Conservation (phyloP, 2,113 vertebrate species). For the Drymodes brunneopygia region DNA sequence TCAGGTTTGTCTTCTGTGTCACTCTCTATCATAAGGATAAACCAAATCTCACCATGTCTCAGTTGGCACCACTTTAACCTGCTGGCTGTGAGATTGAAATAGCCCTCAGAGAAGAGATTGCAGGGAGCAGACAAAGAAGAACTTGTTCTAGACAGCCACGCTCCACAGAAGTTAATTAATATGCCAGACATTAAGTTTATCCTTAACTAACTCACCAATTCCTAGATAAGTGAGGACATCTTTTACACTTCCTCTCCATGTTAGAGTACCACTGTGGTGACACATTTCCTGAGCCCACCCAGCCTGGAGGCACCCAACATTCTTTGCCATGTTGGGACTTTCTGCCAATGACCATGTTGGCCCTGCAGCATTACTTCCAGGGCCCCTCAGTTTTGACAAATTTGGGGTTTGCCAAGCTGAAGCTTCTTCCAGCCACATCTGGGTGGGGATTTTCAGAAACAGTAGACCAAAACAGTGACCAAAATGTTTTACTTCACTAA, state of each 20-base stretch:
- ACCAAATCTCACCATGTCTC: not conserved
- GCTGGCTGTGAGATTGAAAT: not conserved
- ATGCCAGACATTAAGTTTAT: not conserved
- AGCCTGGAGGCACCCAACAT: fast-evolving
- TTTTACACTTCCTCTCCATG: fast-evolving
- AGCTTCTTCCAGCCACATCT: not conserved
- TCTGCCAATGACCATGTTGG: not conserved
- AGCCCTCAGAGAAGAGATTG: not conserved
- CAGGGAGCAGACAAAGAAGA: not conserved
- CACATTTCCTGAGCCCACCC: not conserved
- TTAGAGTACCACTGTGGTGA: not conserved
- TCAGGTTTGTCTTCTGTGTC: not conserved
- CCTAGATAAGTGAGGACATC: not conserved
- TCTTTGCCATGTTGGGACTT: not conserved
- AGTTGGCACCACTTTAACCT: not conserved
- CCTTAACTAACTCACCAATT: not conserved
- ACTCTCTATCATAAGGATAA: not conserved
- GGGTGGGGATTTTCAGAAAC: not conserved
- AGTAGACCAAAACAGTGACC: not conserved
- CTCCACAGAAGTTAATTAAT: not conserved
- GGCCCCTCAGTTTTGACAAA: not conserved
- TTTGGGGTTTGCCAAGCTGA: not conserved
- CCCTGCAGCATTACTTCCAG: not conserved
- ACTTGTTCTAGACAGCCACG: not conserved
- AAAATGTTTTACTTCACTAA: not conserved